phyloP scores from a whole-genome alignment of 1,140 invertebrate genomes.

The Maniola jurtina region DNA sequence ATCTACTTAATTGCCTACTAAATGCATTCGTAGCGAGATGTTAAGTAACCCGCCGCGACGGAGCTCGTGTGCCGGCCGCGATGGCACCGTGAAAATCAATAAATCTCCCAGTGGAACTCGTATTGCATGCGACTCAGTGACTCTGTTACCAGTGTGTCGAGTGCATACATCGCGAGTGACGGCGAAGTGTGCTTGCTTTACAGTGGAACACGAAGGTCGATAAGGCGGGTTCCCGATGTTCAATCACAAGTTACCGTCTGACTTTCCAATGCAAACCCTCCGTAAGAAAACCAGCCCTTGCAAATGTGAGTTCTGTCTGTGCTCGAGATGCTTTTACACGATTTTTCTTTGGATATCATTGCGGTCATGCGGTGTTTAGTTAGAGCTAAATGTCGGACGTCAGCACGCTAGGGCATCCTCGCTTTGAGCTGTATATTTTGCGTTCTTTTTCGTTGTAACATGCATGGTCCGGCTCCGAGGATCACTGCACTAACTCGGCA shows the following conservation, averaged over 20 bases:
- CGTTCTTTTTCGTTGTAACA: constrained; percentile 59
- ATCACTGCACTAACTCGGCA: constrained; percentile 50
- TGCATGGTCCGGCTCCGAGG: constrained; percentile 60
- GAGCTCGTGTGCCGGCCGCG: constrained; percentile 32
- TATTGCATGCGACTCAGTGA: constrained; percentile 46
- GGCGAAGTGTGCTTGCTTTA: constrained; percentile 62
- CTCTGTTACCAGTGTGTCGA: constrained; percentile 38
- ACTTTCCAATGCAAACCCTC: constrained; percentile 89
- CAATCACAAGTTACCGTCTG: constrained; percentile 76
- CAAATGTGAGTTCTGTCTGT: constrained; percentile 87
- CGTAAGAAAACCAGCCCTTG: constrained; percentile 92
- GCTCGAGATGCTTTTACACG: constrained; percentile 45
- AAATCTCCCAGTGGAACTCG: constrained; percentile 50
- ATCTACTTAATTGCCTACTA: constrained; percentile 22
- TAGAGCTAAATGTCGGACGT: constrained; percentile 60
- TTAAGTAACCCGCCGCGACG: constrained; percentile 27
- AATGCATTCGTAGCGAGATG: constrained; percentile 26
- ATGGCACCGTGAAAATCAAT: constrained; percentile 67
- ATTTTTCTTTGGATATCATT: constrained; percentile 40
- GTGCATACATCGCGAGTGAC: constrained; percentile 48
- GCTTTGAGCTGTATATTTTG: constrained; percentile 66
- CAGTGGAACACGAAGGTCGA: constrained; percentile 53
- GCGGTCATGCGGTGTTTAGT: constrained; percentile 63
- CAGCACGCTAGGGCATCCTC: constrained; percentile 58
- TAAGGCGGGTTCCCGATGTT: constrained; percentile 65